Conservation (phyloP, 1,140 invertebrate genomes). For the Drosophila pachea region DNA sequence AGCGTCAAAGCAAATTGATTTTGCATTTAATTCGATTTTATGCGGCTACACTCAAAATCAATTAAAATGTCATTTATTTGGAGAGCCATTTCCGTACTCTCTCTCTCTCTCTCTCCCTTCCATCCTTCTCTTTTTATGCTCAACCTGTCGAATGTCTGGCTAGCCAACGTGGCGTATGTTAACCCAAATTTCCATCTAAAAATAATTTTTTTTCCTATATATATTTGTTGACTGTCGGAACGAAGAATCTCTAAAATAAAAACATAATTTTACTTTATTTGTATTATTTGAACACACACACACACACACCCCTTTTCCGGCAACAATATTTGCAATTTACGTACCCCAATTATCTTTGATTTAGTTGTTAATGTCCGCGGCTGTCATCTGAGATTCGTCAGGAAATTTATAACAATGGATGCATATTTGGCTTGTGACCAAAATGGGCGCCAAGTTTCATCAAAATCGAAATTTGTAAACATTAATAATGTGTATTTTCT, state of each 20-base stretch:
- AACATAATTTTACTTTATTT: no score
- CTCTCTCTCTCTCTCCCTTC: not conserved
- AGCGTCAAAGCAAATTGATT: conserved; percentile 46
- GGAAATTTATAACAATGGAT: conserved; percentile 62
- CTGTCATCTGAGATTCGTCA: conserved; percentile 45
- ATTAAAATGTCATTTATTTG: conserved; percentile 69
- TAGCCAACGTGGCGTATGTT: no score
- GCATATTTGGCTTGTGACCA: conserved; percentile 57
- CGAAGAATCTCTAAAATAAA: no score
- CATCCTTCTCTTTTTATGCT: conserved; percentile 16
- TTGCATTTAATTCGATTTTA: conserved; percentile 54
- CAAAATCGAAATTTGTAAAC: conserved; percentile 47
- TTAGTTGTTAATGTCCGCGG: conserved; percentile 51
- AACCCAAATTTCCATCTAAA: conserved; percentile 65
- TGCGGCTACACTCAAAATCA: conserved; percentile 52
- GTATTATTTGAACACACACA: no score
- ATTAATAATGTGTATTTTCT: conserved; percentile 19
- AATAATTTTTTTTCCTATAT: no score
- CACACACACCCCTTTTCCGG: no score
- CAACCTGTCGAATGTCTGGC: conserved; percentile 61
- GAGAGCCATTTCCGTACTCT: no score
- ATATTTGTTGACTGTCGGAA: no score
- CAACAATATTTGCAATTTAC: conserved; percentile 20
- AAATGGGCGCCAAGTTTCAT: conserved; percentile 53
- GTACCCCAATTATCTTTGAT: conserved; percentile 52